Percentiles rank a stretch among this genome's conserved stretches.
Evolutionary conservation across 2,113 vertebrate species (phyloP).

Genomic region (Aplodontia rufa): DNA sequence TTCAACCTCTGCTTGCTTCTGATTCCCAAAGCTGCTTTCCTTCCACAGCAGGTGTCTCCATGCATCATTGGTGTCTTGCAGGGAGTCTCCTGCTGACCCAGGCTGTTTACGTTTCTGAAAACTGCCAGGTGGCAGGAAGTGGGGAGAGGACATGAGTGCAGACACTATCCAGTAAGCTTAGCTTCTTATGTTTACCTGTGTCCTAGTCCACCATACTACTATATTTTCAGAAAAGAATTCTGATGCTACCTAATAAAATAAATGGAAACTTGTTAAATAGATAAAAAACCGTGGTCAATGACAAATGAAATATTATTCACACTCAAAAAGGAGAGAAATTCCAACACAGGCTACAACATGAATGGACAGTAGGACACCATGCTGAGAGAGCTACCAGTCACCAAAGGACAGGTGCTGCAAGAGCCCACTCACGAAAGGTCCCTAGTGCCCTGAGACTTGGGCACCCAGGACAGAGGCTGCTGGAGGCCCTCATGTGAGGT

Average conservation of each 20-base stretch:
- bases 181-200: background rate
- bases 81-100: background rate
- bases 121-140: fast-evolving
- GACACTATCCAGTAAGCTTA: background rate
- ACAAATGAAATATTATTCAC: no score
- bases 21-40: background rate
- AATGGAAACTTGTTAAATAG: background rate
- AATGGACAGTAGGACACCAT: fast-evolving
- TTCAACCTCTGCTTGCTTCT: fast-evolving
- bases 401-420: background rate
- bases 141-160: background rate
- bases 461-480: no score
- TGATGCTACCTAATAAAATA: background rate
- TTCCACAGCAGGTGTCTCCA: background rate
- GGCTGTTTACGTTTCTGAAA: no score
- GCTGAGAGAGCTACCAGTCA: fast-evolving
- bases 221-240: background rate
- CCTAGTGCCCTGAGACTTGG: no score
- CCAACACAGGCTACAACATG: fast-evolving
- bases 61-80: fast-evolving
- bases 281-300: background rate
- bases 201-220: fast-evolving
- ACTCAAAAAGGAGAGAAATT: fast-evolving
- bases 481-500: background rate
- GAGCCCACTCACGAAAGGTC: no score